A percentile compares a stretch with the other conserved stretches of the same genome.
phyloP scores from a whole-genome alignment of 2,888 invertebrate species.

The Ennomos fuscantarius region DNA sequence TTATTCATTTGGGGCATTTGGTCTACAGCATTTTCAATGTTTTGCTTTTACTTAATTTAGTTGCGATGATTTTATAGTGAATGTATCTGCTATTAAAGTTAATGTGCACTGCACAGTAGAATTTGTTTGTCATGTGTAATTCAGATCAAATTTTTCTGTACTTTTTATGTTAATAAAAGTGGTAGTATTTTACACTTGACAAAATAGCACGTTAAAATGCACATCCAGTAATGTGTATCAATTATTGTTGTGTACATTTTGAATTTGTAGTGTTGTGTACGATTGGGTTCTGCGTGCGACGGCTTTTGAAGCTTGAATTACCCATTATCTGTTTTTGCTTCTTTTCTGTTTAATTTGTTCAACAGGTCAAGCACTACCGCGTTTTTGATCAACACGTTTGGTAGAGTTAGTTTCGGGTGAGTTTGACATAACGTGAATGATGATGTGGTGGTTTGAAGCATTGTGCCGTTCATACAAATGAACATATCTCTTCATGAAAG shows the following conservation, averaged over 20 bases:
- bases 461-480: slow-evolving; percentile 76
- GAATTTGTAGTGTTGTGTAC: slow-evolving; percentile 57
- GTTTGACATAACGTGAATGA: slow-evolving; percentile 84
- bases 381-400: slow-evolving; percentile 89
- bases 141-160: neutral
- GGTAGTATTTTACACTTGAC: slow-evolving; percentile 11
- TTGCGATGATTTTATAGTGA: slow-evolving; percentile 55
- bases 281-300: slow-evolving; percentile 70
- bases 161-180: neutral
- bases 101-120: slow-evolving; percentile 50
- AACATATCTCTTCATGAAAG: slow-evolving; percentile 72
- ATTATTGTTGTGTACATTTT: slow-evolving; percentile 36
- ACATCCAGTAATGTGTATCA: slow-evolving; percentile 17
- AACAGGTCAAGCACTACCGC: slow-evolving; percentile 89
- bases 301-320: slow-evolving; percentile 70
- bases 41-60: slow-evolving; percentile 56
- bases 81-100: slow-evolving; percentile 58
- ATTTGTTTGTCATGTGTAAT: slow-evolving; percentile 55
- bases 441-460: slow-evolving; percentile 82
- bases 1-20: slow-evolving; percentile 56
- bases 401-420: slow-evolving; percentile 90
- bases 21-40: slow-evolving; percentile 49
- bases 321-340: slow-evolving; percentile 73
- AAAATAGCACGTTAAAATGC: slow-evolving; percentile 18
- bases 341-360: slow-evolving; percentile 87